phyloP scores from a whole-genome alignment of 2,888 invertebrate genomes.

The Acholoe squamosa region DNA sequence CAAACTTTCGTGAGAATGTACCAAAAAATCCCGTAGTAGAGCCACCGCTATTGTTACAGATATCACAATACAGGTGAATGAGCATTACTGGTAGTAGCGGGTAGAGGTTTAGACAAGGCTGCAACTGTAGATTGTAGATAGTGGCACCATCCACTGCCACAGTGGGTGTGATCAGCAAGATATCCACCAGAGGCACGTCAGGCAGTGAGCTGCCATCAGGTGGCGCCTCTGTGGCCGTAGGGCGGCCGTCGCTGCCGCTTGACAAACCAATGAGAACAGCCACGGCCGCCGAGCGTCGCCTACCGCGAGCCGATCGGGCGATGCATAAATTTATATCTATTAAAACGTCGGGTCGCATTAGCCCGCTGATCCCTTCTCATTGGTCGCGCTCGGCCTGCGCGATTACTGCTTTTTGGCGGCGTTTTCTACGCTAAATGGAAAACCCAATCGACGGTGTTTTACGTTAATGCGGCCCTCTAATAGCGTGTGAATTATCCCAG shows the following conservation, averaged over 20 bases:
- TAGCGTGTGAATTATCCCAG: constrained; percentile 35
- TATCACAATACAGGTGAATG: too few species aligned
- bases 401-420: constrained; percentile 47
- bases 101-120: too few species aligned
- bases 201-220: background rate
- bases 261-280: constrained; percentile 54
- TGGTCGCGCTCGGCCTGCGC: constrained; percentile 41
- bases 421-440: constrained; percentile 48
- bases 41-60: too few species aligned
- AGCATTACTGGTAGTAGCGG: too few species aligned
- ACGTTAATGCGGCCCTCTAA: constrained; percentile 43
- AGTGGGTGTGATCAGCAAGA: too few species aligned
- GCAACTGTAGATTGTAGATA: too few species aligned
- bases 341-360: constrained; percentile 56
- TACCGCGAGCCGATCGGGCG: background rate
- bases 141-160: too few species aligned
- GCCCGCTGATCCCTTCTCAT: constrained; percentile 38
- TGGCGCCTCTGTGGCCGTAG: background rate
- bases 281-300: constrained; percentile 1
- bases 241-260: constrained; percentile 25
- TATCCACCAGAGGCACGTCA: background rate
- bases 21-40: too few species aligned
- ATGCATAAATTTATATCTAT: constrained; percentile 53
- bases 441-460: constrained; percentile 30
- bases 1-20: too few species aligned